Base-by-base conservation (phyloP, 2,797 vertebrate species). In the Cossypha dichroa region DNA sequence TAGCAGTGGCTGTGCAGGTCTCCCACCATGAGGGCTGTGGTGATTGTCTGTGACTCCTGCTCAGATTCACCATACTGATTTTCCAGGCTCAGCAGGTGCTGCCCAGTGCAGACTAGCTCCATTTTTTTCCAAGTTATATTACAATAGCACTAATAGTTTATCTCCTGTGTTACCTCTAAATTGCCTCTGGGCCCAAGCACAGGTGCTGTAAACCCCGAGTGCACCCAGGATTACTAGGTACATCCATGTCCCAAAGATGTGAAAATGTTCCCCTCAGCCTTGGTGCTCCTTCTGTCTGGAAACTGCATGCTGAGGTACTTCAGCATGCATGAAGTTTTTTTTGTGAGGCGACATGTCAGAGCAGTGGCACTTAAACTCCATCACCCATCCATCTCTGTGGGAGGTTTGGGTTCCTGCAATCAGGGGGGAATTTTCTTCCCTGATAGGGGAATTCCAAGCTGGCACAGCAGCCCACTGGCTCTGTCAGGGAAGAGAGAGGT, bases 361-460 rank as follows among this genome's bases (percentile, higher is more conserved):
- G 56, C 54, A 91, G 66, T 2, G 3, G 21, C 59, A 48, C 78
- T 91, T 75, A 75, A 68, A 78, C 66, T 88, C 60, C 29, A 40
- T 93, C 70, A 84, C 29, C 17, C 28, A 3, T 77, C 66, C 51
- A 85, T 55, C 45, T 91, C 68, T 46, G 23, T 25, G 20, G 38
- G 26, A 26, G 40, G 69, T 83, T 63, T 80, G 33, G 8, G 40
- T 88, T 95, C n/a, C 40, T 4, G 15, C 59, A 91, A 66, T 96
- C 76, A 80, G 67, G 40, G 41, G 73, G 75, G 58, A 93, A 85
- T 95, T 96, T 92, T 85, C 67, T 69, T 84, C 54, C 43, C 73
- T 88, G 81, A 87, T 86, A 91, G 93, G 87, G 90, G 89, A 96
- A 95, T 97, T 96, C 94, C 95, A 87, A 56, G 46, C 75, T 8